phyloP scores from a whole-genome alignment of 2,888 invertebrate genomes.

The Tetanocera ferruginea region DNA sequence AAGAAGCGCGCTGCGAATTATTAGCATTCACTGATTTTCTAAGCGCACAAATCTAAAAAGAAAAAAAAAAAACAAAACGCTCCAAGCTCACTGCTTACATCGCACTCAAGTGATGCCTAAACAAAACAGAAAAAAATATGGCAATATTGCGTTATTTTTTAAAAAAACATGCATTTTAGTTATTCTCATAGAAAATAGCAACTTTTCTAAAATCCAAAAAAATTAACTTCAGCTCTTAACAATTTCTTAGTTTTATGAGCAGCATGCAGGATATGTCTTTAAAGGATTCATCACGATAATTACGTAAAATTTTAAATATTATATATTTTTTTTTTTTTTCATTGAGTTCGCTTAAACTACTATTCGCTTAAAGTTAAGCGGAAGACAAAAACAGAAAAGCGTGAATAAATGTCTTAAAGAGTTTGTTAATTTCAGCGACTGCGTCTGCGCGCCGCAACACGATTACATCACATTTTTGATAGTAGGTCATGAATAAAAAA shows the following conservation, averaged over 20 bases:
- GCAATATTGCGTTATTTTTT: too few species aligned
- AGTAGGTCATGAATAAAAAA: slow-evolving; percentile 54
- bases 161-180: too few species aligned
- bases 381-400: neutral
- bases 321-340: neutral
- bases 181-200: too few species aligned
- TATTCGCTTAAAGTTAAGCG: neutral
- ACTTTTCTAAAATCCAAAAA: neutral
- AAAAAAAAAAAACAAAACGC: too few species aligned
- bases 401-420: too few species aligned
- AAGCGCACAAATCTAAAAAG: too few species aligned
- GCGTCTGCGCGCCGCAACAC: slow-evolving; percentile 30
- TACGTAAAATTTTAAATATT: neutral
- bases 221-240: neutral
- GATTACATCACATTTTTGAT: slow-evolving; percentile 55
- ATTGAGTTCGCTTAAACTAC: neutral
- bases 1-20: slow-evolving; percentile 14
- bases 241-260: neutral
- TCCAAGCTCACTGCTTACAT: too few species aligned
- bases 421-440: slow-evolving; percentile 21
- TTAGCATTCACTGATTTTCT: neutral
- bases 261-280: neutral
- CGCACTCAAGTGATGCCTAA: too few species aligned
- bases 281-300: neutral
- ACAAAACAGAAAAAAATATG: too few species aligned